These are phyloP conservation scores for Crypturellus tataupa DNA, from an alignment of 2,797 vertebrate genomes.

Conservation along the genomic window DNA sequence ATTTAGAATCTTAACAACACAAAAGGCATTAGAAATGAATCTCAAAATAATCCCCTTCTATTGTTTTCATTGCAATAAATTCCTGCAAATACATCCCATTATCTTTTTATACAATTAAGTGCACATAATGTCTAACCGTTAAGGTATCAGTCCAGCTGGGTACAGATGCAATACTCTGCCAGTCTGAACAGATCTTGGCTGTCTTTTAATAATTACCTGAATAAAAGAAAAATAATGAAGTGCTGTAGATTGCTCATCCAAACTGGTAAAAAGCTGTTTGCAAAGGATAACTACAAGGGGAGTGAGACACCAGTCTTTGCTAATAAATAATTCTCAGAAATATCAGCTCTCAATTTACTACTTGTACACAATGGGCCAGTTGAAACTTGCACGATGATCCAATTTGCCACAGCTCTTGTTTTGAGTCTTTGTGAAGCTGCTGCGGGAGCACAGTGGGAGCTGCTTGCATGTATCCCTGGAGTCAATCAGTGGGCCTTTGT, in stretches of 20 bases:
- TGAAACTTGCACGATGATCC: constrained; percentile 92
- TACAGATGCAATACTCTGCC: constrained; percentile 40
- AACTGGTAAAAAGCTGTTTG: constrained; percentile 83
- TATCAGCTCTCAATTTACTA: constrained; percentile 89
- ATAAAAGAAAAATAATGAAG: constrained; percentile 72
- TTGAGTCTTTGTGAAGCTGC: constrained; percentile 90
- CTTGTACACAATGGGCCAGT: constrained; percentile 92
- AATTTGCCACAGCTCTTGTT: constrained; percentile 93
- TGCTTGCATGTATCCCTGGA: constrained; percentile 85
- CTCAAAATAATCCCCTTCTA: constrained; percentile 63
- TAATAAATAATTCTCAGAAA: constrained; percentile 88
- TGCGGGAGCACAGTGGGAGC: constrained; percentile 82
- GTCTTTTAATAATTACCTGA: constrained; percentile 76
- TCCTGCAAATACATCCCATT: constrained; percentile 67
- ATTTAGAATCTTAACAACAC: constrained; percentile 90
- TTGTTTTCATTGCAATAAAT: constrained; percentile 70
- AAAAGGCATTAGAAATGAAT: constrained; percentile 70
- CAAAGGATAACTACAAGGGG: constrained; percentile 77
- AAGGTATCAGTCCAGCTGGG: constrained; percentile 59
- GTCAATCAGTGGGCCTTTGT: constrained; percentile 89
- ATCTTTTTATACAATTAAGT: constrained; percentile 73
- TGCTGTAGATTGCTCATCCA: constrained; percentile 74
- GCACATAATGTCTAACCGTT: constrained; percentile 52
- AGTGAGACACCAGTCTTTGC: constrained; percentile 78
- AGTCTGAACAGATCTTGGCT: constrained; percentile 52